Base-by-base conservation (phyloP, 2,113 vertebrate genomes). In the Datnioides undecimradiatus region DNA sequence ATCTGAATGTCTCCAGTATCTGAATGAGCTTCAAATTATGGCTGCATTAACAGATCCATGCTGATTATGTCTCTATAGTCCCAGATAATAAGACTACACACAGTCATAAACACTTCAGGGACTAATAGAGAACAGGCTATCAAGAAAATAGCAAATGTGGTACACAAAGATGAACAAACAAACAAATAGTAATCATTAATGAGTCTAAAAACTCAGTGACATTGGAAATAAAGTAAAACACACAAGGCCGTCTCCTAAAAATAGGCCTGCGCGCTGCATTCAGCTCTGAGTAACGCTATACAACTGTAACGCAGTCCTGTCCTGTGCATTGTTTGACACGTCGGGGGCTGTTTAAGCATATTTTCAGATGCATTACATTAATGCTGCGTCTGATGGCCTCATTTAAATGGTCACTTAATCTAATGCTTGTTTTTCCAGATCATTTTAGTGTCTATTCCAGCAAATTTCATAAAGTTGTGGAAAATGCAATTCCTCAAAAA, bases 31-130 rank as follows among this genome's bases (percentile, higher is more conserved):
- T 84, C 6, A 31, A 54, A 60, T 72, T 41, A 17, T 62, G 38
- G 25, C 34, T 46, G 33, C 40, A 76, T 40, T 36, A 75, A 36
- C 34, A 40, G 36, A 84, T 73, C 6, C 5, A 14, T 67, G 46
- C 40, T 63, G 40, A 72, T 82, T 76, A n/a, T 40, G 38, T 58
- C 23, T 51, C 46, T 27, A 71, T 46, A 81, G 59, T 17, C 14
- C 17, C 40, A 51, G 41, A 75, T 63, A 57, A 78, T 55, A 31
- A 69, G 23, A 62, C 25, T 0, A 19, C 25, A 55, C 29, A 19
- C 58, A 57, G 63, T 31, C 33, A 55, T 46, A 40, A 16, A 36
- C 58, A 41, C n/a, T 34, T 54, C 31, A 34, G 40, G 4, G n/a
- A 48, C 40, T 60, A 19, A 14, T 23, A 10, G 6, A 17, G 21